Base-by-base conservation (phyloP, 2,888 invertebrate genomes). In the Dasysyrphus tricinctus region DNA sequence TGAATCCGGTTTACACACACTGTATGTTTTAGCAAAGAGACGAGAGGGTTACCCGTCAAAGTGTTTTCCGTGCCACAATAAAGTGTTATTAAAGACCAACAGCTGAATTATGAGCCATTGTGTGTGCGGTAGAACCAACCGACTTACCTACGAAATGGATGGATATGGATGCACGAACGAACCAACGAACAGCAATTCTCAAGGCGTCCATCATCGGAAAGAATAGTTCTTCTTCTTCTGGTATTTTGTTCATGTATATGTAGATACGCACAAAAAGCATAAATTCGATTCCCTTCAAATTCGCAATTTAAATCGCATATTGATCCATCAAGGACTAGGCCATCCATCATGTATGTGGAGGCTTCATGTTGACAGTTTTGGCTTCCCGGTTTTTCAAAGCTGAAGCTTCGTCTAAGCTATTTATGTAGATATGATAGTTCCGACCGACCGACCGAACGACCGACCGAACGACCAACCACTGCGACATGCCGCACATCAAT, bases 21-120 rank as follows among this genome's bases (percentile, higher is more conserved):
- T 39, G 14, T 37, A 24, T 24, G 24, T 54, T 29, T 24, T 34
- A 32, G 14, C 24, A 32, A 34, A 67, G 49, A 37, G 49, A 73
- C 34, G 34, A 63, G 67, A 14, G 61, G 61, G 19, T 44, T 67
- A 61, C 80, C 76, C 80, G 39, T 85, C 85, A 85, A 80, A 85
- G 76, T 80, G 80, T 73, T 77, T 77, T 76, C 80, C 80, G 69
- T 85, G 67, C 56, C 80, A 85, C 80, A 73, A 69, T 80, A 73
- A 85, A 80, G 85, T 85, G 85, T 77, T 77, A 77, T 80, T 80
- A 80, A 85, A 85, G 80, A 72, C 80, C 79, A 83, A 49, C 63
- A 77, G 39, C 76, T 85, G 76, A 85, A 77, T 80, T 76, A 85
- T 80, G 77, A 73, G 80, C 76, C 76, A 73, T 80, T 76, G 67